These are phyloP conservation scores for Athalia cordata DNA, from an alignment of 2,888 invertebrate species.

Conservation along the genomic window DNA sequence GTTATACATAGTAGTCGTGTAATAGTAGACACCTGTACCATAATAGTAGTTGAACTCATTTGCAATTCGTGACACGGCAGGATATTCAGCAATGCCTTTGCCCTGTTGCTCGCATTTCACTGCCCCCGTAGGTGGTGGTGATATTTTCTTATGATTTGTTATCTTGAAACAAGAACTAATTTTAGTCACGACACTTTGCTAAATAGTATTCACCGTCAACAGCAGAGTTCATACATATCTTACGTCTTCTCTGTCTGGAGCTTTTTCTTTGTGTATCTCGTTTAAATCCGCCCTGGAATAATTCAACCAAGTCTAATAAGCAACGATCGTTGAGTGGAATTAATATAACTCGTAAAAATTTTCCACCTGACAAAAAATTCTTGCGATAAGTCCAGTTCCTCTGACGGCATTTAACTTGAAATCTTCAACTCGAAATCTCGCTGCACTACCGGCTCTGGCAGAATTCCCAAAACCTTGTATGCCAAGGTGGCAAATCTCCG, in stretches of 20 bases:
- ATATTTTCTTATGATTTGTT: constrained; percentile 8
- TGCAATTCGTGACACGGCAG: constrained; percentile 11
- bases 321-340: no score
- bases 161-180: constrained; percentile 6
- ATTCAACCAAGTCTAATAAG: no score
- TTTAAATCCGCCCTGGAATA: no score
- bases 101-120: constrained; percentile 4
- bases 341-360: neutral
- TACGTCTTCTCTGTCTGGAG: no score
- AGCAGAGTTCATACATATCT: no score
- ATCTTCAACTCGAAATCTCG: constrained; percentile 11
- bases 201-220: neutral
- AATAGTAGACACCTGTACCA: neutral
- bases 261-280: no score
- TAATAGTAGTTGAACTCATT: neutral
- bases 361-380: neutral
- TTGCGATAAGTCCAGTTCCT: neutral
- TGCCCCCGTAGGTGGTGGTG: neutral
- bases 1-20: neutral
- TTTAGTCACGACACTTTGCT: neutral
- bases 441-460: constrained; percentile 17
- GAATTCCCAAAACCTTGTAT: constrained; percentile 5
- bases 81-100: neutral
- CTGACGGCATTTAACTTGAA: neutral
- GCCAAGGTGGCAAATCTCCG: constrained; percentile 20